Evolutionary conservation across 2,113 vertebrate genomes (phyloP).

Genomic region (Pardalotus punctatus): DNA sequence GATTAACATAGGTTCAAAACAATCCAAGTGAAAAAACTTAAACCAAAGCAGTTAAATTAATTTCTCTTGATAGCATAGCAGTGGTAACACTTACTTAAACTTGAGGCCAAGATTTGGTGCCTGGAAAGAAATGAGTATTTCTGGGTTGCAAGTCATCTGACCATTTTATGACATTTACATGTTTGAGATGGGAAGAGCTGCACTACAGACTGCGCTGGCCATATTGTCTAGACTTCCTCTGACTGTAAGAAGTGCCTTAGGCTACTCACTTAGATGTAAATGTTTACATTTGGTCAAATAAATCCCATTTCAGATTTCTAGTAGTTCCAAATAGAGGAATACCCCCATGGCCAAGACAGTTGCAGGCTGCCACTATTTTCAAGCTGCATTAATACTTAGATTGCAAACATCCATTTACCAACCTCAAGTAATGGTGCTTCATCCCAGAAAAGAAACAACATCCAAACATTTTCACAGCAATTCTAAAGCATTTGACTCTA

Average conservation of each 20-base stretch:
- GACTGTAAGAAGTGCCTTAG: background rate
- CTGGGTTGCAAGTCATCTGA: background rate
- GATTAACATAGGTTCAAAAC: background rate
- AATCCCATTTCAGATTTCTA: background rate
- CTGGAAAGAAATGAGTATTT: background rate
- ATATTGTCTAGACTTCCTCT: background rate
- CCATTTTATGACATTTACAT: background rate
- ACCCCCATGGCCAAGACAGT: background rate
- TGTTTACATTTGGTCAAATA: background rate
- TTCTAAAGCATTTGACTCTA: background rate
- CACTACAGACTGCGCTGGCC: background rate
- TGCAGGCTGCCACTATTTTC: background rate
- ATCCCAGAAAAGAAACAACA: slow-evolving; percentile 7
- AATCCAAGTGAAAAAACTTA: background rate
- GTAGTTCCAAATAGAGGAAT: background rate
- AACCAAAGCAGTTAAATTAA: background rate
- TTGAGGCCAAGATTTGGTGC: background rate
- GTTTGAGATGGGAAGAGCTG: background rate
- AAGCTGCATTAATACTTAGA: background rate
- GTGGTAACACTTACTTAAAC: background rate
- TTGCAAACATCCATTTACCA: background rate
- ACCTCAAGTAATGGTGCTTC: background rate
- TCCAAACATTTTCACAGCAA: background rate
- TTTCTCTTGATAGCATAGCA: background rate
- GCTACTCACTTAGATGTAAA: background rate